phyloP scores from a whole-genome alignment of 1,140 invertebrate genomes.

The Eueides isabella region DNA sequence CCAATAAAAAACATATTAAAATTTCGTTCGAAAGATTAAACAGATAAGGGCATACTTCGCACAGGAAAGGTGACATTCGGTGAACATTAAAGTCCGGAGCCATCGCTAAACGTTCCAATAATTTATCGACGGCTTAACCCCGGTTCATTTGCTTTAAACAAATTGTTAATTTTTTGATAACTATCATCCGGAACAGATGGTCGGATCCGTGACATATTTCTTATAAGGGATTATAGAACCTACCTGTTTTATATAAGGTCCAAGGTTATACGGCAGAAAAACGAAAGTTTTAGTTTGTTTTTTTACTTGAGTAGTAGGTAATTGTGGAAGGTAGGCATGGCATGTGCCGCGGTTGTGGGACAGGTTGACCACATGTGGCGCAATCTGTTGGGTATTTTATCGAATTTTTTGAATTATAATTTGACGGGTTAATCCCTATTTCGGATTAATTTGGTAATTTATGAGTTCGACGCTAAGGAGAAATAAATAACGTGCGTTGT shows the following conservation, averaged over 20 bases:
- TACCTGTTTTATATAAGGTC: slow-evolving; percentile 30
- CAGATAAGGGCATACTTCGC: slow-evolving; percentile 68
- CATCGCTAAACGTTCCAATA: slow-evolving; percentile 71
- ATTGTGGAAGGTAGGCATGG: slow-evolving; percentile 73
- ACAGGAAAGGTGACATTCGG: slow-evolving; percentile 77
- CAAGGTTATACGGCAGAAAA: slow-evolving; percentile 23
- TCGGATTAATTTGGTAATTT: slow-evolving; percentile 66
- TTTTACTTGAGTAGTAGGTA: slow-evolving; percentile 63
- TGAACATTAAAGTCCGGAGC: slow-evolving; percentile 65
- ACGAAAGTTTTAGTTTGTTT: slow-evolving; percentile 55
- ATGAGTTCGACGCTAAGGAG: slow-evolving; percentile 42
- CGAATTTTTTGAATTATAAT: slow-evolving; percentile 70
- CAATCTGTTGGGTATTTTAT: slow-evolving; percentile 74
- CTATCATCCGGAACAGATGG: slow-evolving; percentile 80
- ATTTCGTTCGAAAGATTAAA: slow-evolving; percentile 60
- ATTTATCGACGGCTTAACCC: slow-evolving; percentile 75
- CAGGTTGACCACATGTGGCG: slow-evolving; percentile 80
- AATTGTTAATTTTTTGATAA: slow-evolving; percentile 82
- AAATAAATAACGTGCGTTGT: slow-evolving; percentile 20
- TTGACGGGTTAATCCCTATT: slow-evolving; percentile 65
- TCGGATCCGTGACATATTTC: slow-evolving; percentile 45
- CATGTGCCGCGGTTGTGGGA: slow-evolving; percentile 78
- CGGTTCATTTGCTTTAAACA: slow-evolving; percentile 81
- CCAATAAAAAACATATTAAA: slow-evolving; percentile 68
- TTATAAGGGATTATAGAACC: slow-evolving; percentile 30